phyloP scores from a whole-genome alignment of 2,113 vertebrate genomes.

The Xiphophorus couchianus region DNA sequence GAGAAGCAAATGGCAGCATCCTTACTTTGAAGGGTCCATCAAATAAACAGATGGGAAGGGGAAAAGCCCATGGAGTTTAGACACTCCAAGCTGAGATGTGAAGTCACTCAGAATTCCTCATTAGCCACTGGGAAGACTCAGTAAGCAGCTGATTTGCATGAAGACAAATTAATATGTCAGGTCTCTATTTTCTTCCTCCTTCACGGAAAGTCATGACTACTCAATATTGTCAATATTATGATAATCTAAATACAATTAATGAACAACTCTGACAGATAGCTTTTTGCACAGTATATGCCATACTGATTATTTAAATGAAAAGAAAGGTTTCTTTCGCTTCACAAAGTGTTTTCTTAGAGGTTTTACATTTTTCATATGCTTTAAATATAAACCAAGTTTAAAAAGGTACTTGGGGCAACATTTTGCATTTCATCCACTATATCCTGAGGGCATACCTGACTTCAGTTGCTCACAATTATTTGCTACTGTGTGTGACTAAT shows the following conservation, averaged over 20 bases:
- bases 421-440: neutral
- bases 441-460: neutral
- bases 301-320: no score
- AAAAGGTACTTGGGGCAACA: neutral
- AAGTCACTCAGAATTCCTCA: neutral
- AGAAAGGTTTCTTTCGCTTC: neutral
- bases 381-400: neutral
- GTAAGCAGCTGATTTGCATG: slow-evolving; percentile 4
- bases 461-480: slow-evolving; percentile 5
- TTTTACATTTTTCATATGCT: neutral
- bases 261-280: neutral
- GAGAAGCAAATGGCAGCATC: neutral
- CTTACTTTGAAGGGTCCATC: neutral
- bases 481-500: neutral
- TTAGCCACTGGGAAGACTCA: neutral
- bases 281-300: no score
- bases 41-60: neutral
- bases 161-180: neutral
- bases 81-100: neutral
- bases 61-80: neutral
- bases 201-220: neutral
- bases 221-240: neutral
- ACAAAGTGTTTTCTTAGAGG: neutral
- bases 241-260: neutral
- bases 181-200: neutral